Evolutionary conservation across 2,113 vertebrate genomes (phyloP), one percentile per base, ranked within the genome.

Genomic region (Rhinoderma darwinii): DNA sequence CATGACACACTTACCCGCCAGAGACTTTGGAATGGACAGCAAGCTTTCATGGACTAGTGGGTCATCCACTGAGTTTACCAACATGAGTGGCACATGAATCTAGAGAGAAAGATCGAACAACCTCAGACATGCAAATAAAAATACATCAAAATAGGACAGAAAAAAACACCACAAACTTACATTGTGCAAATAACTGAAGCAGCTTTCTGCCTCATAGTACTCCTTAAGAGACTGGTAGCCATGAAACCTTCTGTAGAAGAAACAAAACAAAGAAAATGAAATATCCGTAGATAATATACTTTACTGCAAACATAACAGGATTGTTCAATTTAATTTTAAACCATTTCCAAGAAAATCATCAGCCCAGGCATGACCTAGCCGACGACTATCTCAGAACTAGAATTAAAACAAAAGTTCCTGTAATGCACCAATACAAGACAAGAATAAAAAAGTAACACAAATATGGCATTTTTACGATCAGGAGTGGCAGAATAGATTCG

Each of bases 121-220:
- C 27, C 37, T 43, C 20, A 73, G 37, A 72, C 4, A 15, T 37
- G 30, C 4, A 32, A 30, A 20, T 3, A 11, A 75, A n/a, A 39
- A 25, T 9, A 20, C 0, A 39, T 8, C 32, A n/a, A 0, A 2
- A n/a, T 27, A 35, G 4, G 20, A 27, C 22, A 41, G 25, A 4
- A 41, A 37, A 51, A 20, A 12, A 59, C 20, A 59, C 4, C 22
- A 72, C n/a, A 14, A 39, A 91, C 96, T 96, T 92, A 99, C 98
- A 92, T 95, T 96, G 91, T 98, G 97, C 91, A 99, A 96, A 89
- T 95, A 99, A 89, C 97, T 95, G 83, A 98, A 95, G 90, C 98
- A 99, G 86, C 98, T 99, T 89, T 99, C 98, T 88, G 97, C 95
- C 90, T 99, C 97, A 3, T 99, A 99, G 89, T 99, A 99, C 87